These are phyloP conservation scores for Rhyacophila brunnea DNA, from an alignment of 1,140 invertebrate species.

Conservation along the genomic window DNA sequence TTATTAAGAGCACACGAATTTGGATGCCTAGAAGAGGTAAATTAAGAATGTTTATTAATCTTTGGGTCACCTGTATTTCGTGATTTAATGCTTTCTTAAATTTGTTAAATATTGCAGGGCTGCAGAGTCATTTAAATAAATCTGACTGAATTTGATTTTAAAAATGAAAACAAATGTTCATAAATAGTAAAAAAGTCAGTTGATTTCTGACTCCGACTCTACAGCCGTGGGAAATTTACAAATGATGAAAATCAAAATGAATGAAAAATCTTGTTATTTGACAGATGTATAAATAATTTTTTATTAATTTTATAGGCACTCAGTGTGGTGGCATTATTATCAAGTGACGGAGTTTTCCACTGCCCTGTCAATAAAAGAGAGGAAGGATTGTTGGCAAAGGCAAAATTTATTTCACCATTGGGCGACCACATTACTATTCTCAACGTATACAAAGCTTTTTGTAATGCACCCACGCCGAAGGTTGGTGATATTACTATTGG, in stretches of 20 bases:
- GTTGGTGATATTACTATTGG: constrained; percentile 44
- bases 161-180: too few relatives aligned
- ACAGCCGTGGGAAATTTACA: too few relatives aligned
- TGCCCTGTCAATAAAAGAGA: constrained; percentile 62
- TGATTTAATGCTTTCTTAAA: too few relatives aligned
- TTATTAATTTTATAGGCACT: constrained; percentile 45
- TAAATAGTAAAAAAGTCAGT: too few relatives aligned
- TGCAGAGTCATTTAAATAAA: too few relatives aligned
- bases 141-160: too few relatives aligned
- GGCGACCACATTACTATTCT: constrained; percentile 93
- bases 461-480: constrained; percentile 71
- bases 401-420: constrained; percentile 82
- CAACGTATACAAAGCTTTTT: constrained; percentile 84
- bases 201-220: too few relatives aligned
- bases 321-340: constrained; percentile 61
- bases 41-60: background rate
- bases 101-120: too few relatives aligned
- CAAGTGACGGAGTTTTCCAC: constrained; percentile 62
- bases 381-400: constrained; percentile 64
- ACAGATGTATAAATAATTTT: too few relatives aligned
- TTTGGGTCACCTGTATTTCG: too few relatives aligned
- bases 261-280: too few relatives aligned
- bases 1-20: constrained; percentile 75
- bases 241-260: too few relatives aligned
- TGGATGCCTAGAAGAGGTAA: constrained; percentile 81